These are phyloP conservation scores for Drosophila funebris DNA, from an alignment of 1,140 invertebrate genomes.

Conservation along the genomic window DNA sequence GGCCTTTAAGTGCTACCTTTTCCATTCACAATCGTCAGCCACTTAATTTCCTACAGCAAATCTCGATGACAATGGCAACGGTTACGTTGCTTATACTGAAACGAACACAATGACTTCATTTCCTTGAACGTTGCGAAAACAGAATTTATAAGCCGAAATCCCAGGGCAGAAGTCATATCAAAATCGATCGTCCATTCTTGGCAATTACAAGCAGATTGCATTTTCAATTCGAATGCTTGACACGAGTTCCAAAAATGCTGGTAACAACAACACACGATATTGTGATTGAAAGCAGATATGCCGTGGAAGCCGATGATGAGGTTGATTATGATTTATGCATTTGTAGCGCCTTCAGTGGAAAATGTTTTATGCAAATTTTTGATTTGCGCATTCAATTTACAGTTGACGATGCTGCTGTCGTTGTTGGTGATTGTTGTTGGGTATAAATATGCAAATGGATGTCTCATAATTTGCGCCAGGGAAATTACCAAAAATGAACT, in stretches of 20 bases:
- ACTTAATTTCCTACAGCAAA: conserved; percentile 41
- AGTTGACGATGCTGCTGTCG: conserved; percentile 3
- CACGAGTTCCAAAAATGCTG: conserved; percentile 5
- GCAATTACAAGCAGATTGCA: conserved; percentile 42
- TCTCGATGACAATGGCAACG: conserved; percentile 2
- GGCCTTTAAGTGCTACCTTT: conserved; percentile 14
- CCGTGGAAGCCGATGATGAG: conserved; percentile 5
- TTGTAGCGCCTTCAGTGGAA: conserved; percentile 55
- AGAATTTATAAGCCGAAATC: conserved; percentile 49
- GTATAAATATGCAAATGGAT: conserved; percentile 59
- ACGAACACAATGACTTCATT: conserved; percentile 48
- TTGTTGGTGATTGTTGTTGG: conserved; percentile 39
- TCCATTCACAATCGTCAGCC: conserved; percentile 17
- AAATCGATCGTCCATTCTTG: conserved; percentile 38
- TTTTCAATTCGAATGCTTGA: conserved; percentile 34
- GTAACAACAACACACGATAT: conserved; percentile 9
- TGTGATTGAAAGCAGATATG: conserved; percentile 35
- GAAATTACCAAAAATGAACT: conserved; percentile 73
- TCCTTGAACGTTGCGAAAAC: conserved; percentile 55
- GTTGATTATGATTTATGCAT: conserved; percentile 67
- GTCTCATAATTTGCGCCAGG: conserved; percentile 63
- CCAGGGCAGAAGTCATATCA: neutral
- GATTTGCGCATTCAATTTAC: conserved; percentile 67
- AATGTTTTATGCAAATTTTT: conserved; percentile 62
- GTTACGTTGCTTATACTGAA: conserved; percentile 35